Evolutionary conservation across 1,140 invertebrate species (phyloP).

Genomic region (Drosophila setifemur): DNA sequence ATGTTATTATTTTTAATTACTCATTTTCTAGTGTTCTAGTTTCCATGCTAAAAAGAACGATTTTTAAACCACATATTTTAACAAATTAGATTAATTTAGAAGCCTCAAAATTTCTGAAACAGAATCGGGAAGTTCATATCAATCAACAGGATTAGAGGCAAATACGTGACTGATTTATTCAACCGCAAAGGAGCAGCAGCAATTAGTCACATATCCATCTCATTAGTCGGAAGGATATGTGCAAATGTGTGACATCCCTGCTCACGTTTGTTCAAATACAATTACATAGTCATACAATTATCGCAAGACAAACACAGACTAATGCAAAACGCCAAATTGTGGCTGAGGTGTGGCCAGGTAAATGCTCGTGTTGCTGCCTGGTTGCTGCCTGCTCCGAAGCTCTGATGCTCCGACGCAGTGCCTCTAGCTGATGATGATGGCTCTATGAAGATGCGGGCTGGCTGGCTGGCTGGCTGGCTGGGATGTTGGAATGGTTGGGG

Average conservation of each 20-base stretch:
- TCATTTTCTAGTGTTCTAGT: no score
- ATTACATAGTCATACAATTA: constrained; percentile 79
- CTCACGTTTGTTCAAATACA: constrained; percentile 59
- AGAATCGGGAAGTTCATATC: no score
- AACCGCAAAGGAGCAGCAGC: constrained; percentile 14
- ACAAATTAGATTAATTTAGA: no score
- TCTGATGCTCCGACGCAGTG: constrained; percentile 2
- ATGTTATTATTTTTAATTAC: no score
- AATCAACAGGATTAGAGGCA: no score
- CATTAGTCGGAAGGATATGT: constrained; percentile 65
- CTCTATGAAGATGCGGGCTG: constrained; percentile 46
- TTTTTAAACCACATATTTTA: no score
- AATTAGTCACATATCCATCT: constrained; percentile 55
- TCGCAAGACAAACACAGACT: constrained; percentile 70
- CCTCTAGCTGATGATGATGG: constrained; percentile 25
- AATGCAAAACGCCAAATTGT: constrained; percentile 74
- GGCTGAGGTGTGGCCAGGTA: constrained; percentile 65
- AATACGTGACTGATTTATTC: constrained; percentile 31
- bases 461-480: no score
- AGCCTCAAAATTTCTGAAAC: no score
- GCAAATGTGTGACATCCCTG: constrained; percentile 20
- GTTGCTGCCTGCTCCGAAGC: constrained; percentile 9
- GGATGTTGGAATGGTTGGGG: neutral
- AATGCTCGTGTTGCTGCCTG: constrained; percentile 21
- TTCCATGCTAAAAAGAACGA: no score